Evolutionary conservation across 1,140 invertebrate genomes (phyloP).

Genomic region (Drosophila tristis): DNA sequence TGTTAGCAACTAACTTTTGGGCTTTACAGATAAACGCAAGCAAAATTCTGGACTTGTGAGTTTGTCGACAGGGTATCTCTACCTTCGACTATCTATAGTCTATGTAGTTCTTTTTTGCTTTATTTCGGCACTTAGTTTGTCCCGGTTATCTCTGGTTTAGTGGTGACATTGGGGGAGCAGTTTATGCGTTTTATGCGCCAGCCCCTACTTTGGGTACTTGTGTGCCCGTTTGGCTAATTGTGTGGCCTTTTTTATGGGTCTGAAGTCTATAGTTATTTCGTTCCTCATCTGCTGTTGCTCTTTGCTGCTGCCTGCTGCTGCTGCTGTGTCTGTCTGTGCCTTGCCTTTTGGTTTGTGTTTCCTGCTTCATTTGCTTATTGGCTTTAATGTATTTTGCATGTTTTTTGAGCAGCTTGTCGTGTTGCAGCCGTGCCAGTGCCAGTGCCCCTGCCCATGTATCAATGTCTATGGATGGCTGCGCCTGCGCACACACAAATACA

Average conservation of each 20-base stretch:
- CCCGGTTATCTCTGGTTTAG: conserved; percentile 1
- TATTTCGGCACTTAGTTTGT: conserved; percentile 1
- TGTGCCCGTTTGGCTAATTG: conserved; percentile 33
- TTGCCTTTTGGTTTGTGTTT: conserved; percentile 20
- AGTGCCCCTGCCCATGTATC: neutral
- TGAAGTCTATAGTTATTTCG: conserved; percentile 11
- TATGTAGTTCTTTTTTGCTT: neutral
- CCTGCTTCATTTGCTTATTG: conserved; percentile 60
- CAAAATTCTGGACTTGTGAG: too few species aligned
- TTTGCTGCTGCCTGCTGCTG: conserved; percentile 9
- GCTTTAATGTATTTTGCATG: conserved; percentile 62
- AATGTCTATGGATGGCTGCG: conserved; percentile 40
- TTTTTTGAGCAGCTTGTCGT: conserved; percentile 37
- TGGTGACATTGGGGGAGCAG: conserved; percentile 44
- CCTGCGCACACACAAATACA: conserved; percentile 23
- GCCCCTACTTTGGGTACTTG: conserved; percentile 30
- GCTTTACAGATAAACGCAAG: too few species aligned
- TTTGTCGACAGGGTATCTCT: neutral
- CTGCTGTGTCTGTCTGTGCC: conserved; percentile 13
- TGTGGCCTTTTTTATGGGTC: conserved; percentile 25
- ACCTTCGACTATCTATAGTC: too few species aligned
- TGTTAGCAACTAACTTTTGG: too few species aligned
- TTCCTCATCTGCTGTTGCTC: neutral
- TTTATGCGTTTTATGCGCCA: conserved; percentile 33
- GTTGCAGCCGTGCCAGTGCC: neutral